Evolutionary conservation across 2,113 vertebrate species (phyloP).

Genomic region (Perca fluviatilis): DNA sequence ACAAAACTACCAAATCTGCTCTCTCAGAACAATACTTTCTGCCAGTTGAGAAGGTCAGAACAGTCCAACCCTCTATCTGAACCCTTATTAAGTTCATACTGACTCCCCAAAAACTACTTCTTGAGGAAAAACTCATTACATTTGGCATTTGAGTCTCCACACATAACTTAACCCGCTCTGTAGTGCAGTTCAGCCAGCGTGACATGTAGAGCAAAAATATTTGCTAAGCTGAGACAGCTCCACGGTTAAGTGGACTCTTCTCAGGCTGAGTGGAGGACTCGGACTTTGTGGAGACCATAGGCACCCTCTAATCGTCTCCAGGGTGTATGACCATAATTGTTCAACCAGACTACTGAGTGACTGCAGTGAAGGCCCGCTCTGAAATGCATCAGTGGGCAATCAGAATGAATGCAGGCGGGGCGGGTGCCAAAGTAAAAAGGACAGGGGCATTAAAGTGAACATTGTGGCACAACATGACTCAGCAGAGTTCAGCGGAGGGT

Average conservation of each 20-base stretch:
- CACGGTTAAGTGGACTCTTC: conserved; percentile 33
- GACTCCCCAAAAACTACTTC: conserved; percentile 20
- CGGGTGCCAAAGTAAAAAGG: background rate
- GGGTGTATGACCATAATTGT: conserved; percentile 32
- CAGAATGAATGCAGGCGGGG: conserved; percentile 20
- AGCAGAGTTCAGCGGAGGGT: background rate
- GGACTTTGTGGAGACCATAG: conserved; percentile 34
- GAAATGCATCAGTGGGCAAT: conserved; percentile 23
- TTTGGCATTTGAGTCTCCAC: conserved; percentile 17
- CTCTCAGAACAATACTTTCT: conserved; percentile 47
- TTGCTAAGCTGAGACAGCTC: conserved; percentile 17
- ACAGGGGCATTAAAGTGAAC: background rate
- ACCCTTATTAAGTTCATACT: conserved; percentile 31
- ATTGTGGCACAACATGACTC: background rate
- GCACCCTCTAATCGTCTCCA: conserved; percentile 35
- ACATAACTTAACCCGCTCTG: conserved; percentile 39
- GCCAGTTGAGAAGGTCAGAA: conserved; percentile 44
- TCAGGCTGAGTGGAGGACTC: conserved; percentile 12
- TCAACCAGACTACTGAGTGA: conserved; percentile 36
- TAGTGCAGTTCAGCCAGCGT: conserved; percentile 5
- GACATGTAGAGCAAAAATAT: conserved; percentile 39
- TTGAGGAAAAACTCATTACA: conserved; percentile 22
- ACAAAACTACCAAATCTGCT: conserved; percentile 22
- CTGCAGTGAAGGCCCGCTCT: conserved; percentile 11
- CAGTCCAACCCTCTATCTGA: conserved; percentile 29